These are phyloP conservation scores for Drosophila insularis DNA, from an alignment of 1,140 invertebrate genomes.

Conservation along the genomic window DNA sequence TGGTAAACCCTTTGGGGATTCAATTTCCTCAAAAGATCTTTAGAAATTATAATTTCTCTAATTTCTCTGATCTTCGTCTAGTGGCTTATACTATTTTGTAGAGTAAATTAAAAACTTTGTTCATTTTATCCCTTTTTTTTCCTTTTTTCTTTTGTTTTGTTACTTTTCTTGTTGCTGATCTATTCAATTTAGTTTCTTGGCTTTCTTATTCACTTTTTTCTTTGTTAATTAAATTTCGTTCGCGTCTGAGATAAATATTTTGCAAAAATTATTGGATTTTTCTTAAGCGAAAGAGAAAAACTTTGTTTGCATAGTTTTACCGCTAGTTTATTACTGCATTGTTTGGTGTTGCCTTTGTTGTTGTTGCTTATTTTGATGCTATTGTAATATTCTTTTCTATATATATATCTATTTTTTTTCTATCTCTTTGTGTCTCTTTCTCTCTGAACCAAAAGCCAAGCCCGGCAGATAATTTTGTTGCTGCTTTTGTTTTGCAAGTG, in stretches of 20 bases:
- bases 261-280: conserved; percentile 2
- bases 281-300: conserved; percentile 40
- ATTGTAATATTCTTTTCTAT: conserved; percentile 64
- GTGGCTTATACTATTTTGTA: too few relatives aligned
- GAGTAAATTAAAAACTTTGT: conserved; percentile 4
- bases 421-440: conserved; percentile 1
- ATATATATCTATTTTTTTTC: not conserved
- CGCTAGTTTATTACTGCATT: conserved; percentile 74
- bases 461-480: conserved; percentile 56
- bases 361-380: conserved; percentile 67
- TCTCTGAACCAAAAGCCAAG: conserved; percentile 23
- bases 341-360: conserved; percentile 50
- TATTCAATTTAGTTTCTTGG: not conserved
- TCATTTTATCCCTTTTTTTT: conserved; percentile 14
- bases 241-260: not conserved
- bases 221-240: conserved; percentile 3
- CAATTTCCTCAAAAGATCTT: too few relatives aligned
- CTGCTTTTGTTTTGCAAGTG: conserved; percentile 51
- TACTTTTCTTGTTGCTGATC: not conserved
- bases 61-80: too few relatives aligned
- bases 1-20: too few relatives aligned
- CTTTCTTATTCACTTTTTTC: not conserved
- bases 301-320: conserved; percentile 53
- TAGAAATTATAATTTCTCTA: too few relatives aligned
- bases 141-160: not conserved